phyloP scores from a whole-genome alignment of 2,888 invertebrate species.

The Lampropteryx suffumata region DNA sequence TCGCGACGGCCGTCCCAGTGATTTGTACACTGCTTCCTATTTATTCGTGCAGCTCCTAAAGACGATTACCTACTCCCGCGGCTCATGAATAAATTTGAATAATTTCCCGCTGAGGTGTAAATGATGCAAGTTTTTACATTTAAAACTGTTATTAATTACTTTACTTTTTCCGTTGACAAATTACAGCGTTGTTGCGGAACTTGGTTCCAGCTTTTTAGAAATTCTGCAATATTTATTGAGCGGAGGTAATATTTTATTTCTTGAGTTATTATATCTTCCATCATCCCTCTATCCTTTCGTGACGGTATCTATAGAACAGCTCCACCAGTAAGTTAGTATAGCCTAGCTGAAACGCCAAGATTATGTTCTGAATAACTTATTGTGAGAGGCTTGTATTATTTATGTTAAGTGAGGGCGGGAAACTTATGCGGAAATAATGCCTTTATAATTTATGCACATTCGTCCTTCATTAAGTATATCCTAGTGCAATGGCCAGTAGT shows the following conservation, averaged over 20 bases:
- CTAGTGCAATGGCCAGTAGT: conserved; percentile 38
- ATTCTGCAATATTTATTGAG: conserved; percentile 20
- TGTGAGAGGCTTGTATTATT: conserved; percentile 24
- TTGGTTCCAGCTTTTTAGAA: conserved; percentile 15
- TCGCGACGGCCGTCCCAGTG: conserved; percentile 53
- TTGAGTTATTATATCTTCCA: conserved; percentile 12
- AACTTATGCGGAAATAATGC: conserved; percentile 36
- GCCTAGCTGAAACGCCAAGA: conserved; percentile 11
- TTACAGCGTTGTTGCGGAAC: conserved; percentile 40
- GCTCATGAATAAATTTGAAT: conserved; percentile 79
- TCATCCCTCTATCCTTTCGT: conserved; percentile 4
- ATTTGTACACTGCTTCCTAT: conserved; percentile 75
- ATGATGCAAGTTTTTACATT: conserved; percentile 79
- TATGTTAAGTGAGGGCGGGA: conserved; percentile 33
- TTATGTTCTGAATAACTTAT: conserved; percentile 13
- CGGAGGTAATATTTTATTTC: conserved; percentile 14
- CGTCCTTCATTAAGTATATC: conserved; percentile 36
- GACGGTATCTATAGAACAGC: neutral
- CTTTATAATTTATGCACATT: conserved; percentile 38
- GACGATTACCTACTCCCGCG: conserved; percentile 74
- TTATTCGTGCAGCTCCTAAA: conserved; percentile 75
- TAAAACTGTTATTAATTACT: conserved; percentile 73
- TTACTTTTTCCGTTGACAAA: conserved; percentile 60
- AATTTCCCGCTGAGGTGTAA: conserved; percentile 74
- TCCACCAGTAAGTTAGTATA: neutral